Base-by-base conservation (phyloP, 2,888 invertebrate species). In the Aphodius sticticus region DNA sequence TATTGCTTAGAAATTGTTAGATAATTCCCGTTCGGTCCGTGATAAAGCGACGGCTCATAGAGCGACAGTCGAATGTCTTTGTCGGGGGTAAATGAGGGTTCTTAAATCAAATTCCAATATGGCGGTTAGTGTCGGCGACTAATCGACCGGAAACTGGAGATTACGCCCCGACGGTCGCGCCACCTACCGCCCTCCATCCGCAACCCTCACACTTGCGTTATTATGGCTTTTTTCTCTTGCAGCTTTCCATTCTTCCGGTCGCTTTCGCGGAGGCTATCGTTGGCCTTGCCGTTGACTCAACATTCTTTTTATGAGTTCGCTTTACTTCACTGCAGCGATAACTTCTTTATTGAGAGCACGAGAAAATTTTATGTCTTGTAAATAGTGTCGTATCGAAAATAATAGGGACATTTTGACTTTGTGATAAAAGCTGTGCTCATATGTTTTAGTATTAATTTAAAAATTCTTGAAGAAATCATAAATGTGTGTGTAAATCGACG, bases 81-180 rank as follows among this genome's bases (percentile, higher is more conserved):
- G 88, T 88, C 86, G 88, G 85, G 84, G 86, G 86, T 87, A 88
- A 89, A 89, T 88, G 89, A 88, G 88, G 87, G 88, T 89, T 88
- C 89, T 88, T 89, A 89, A 89, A 89, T 89, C 89, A 89, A 89
- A 89, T 87, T 88, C 88, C 89, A 89, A 89, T 89, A 89, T 89
- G 89, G 89, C 89, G 89, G 86, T 87, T 88, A 88, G 87, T 88
- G 87, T 87, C 86, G 86, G 86, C 76, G 84, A 86, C 89, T 89
- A 89, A 89, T 89, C 89, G 89, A 88, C 86, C 88, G 88, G 88
- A 89, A 89, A 88, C 88, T 87, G 86, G 85, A 89, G 89, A 89
- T 89, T 89, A 89, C 88, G 76, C 74, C 70, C 53, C 53, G 53
- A 53, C 53, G 53, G 53, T 53, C 53, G 7, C 53, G 53, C 53